Base-by-base conservation (phyloP, 2,113 vertebrate genomes). In the Coregonus clupeaformis region DNA sequence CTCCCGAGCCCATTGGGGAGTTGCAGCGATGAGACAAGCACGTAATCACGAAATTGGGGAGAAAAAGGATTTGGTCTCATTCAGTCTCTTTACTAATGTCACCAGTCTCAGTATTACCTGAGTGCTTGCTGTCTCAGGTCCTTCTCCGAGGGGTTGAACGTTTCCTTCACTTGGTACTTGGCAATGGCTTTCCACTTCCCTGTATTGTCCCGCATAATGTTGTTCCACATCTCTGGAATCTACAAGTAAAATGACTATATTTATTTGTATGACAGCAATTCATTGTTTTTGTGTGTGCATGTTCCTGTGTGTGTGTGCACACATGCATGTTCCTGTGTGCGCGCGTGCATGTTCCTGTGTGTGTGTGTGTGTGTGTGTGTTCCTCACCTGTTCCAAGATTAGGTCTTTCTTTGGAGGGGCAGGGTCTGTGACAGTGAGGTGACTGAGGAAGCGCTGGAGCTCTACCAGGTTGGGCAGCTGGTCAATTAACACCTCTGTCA, bases 101-200 rank as follows among this genome's bases (percentile, higher is more conserved):
- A 63, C 36, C 36, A 42, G 36, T 7, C 4, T 11, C 0, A 27
- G 62, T 25, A 72, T 88, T 82, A 98, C 98, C 96, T 96, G 69
- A 5, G 77, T 1, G 96, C 97, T 76, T 96, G 96, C 1, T 86
- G 79, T 77, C 84, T 92, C 82, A 99, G 84, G 49, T 98, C 96
- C 71, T 92, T 90, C 45, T 96, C 92, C 0, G 95, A 95, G 75
- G 89, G 95, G 80, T 82, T 96, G 88, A 99, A 99, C 0, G 89
- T 73, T 0, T 84, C 82, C 72, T 91, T 94, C 70, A 97, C 94
- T 85, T 99, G 97, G 82, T 97, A 86, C 86, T 99, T 98, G 65
- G 96, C 94, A 1, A 97, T 94, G 5, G 95, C 95, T 69, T 95
- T 94, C 97, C 97, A 99, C 84, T 96, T 99, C 55, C 94, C 94